phyloP scores from a whole-genome alignment of 2,888 invertebrate genomes.

The Drosophila eohydei region DNA sequence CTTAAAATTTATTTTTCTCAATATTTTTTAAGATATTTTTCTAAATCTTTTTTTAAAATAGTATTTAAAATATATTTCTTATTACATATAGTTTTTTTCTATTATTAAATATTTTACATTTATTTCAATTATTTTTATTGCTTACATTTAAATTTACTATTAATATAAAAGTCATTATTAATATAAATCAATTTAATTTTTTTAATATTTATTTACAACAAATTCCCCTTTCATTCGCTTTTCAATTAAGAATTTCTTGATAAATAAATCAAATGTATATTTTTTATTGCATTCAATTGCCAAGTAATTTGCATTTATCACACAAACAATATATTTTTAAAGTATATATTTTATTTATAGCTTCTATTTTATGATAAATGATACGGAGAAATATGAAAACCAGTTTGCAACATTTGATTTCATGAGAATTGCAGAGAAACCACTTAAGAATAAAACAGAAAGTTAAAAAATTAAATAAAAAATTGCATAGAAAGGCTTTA shows the following conservation, averaged over 20 bases:
- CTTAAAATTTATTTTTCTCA: not conserved
- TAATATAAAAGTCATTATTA: not conserved
- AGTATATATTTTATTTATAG: not conserved
- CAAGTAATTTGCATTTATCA: not conserved
- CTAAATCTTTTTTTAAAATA: not conserved
- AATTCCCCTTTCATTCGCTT: not conserved
- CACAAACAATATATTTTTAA: not conserved
- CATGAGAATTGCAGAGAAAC: not conserved
- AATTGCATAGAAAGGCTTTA: not conserved
- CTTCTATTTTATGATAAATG: not conserved
- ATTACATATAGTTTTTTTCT: not conserved
- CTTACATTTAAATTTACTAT: not conserved
- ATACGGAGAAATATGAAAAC: slow-evolving; percentile 1
- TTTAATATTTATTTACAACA: not conserved
- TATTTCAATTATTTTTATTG: not conserved
- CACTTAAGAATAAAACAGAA: not conserved
- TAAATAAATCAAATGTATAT: slow-evolving; percentile 1
- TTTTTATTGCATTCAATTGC: not conserved
- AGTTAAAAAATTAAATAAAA: not conserved
- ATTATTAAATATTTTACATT: not conserved
- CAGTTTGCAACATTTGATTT: not conserved
- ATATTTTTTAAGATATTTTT: not conserved
- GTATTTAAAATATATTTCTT: not conserved
- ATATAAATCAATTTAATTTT: not conserved
- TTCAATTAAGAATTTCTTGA: not conserved